These are phyloP conservation scores for Acanthornis magna DNA, from an alignment of 2,797 vertebrate genomes.

Conservation along the genomic window DNA sequence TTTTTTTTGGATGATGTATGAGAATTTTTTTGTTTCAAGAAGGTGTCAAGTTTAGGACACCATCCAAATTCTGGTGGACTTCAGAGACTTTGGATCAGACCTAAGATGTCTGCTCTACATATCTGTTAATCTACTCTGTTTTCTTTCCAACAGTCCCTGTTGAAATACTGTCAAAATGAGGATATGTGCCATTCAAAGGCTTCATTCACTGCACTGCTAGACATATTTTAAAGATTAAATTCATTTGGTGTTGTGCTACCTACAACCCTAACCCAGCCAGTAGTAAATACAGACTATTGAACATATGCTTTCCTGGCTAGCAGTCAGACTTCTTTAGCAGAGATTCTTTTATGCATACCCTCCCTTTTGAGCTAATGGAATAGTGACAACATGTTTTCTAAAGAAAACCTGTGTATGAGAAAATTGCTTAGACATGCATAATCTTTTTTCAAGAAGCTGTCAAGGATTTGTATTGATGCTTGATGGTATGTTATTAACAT, in stretches of 20 bases:
- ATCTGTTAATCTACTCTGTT: not conserved
- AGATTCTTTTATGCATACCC: not conserved
- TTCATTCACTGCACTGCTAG: not conserved
- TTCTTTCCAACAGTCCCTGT: not conserved
- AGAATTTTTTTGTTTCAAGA: not conserved
- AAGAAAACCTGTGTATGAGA: constrained; percentile 39
- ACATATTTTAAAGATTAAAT: not conserved
- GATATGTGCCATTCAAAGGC: not conserved
- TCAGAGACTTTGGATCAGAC: not conserved
- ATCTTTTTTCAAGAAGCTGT: constrained; percentile 41
- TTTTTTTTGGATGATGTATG: fast-evolving
- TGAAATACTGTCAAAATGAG: not conserved
- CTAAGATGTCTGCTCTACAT: not conserved
- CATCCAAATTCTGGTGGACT: not conserved
- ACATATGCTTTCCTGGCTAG: constrained; percentile 30
- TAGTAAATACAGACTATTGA: not conserved
- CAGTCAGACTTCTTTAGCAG: constrained; percentile 28
- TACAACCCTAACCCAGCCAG: not conserved
- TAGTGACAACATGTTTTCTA: constrained; percentile 37
- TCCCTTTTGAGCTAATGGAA: constrained; percentile 41
- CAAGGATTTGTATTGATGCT: constrained; percentile 34
- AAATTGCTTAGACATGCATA: constrained; percentile 52
- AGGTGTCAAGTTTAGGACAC: not conserved
- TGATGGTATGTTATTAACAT: constrained; percentile 52
- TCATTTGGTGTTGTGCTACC: not conserved